A percentile compares a stretch with the other conserved stretches of the same genome.
Evolutionary conservation across 2,797 vertebrate genomes (phyloP).

Genomic region (Thripadectes ignobilis): DNA sequence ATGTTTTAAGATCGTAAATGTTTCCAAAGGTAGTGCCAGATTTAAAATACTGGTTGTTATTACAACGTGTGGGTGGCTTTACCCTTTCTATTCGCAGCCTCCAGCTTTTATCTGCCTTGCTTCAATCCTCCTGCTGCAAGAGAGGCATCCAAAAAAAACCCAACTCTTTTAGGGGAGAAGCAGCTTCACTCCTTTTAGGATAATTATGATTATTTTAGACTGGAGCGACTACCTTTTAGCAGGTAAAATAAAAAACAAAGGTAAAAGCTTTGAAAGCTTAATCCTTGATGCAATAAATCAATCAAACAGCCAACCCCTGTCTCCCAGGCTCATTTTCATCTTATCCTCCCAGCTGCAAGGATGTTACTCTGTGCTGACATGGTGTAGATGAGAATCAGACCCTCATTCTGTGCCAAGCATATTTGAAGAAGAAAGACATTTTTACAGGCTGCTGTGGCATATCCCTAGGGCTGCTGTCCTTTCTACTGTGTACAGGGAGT

Average conservation of each 20-base stretch:
- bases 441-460: not conserved
- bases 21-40: slow-evolving; percentile 64
- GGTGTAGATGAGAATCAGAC: not conserved
- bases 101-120: slow-evolving; percentile 30
- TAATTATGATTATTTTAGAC: slow-evolving; percentile 27
- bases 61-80: slow-evolving; percentile 56
- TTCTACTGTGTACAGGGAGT: not conserved
- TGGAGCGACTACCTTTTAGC: not conserved
- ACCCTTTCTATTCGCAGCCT: slow-evolving; percentile 19
- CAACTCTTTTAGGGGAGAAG: not conserved
- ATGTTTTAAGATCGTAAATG: slow-evolving; percentile 47
- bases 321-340: not conserved
- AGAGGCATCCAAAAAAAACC: not conserved
- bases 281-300: slow-evolving; percentile 2
- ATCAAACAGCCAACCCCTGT: not conserved
- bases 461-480: not conserved
- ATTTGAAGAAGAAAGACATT: not conserved
- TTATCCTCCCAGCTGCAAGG: not conserved
- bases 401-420: fast-evolving
- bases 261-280: not conserved
- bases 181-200: slow-evolving; percentile 7
- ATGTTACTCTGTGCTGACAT: not conserved
- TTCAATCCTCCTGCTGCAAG: slow-evolving; percentile 9
- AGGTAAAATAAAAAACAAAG: not conserved
- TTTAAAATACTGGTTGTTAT: slow-evolving; percentile 62